Evolutionary conservation across 35 echinoderm and acorn worm species (phyloP), one percentile per base, ranked within the genome.

Genomic region (Lytechinus variegatus): DNA sequence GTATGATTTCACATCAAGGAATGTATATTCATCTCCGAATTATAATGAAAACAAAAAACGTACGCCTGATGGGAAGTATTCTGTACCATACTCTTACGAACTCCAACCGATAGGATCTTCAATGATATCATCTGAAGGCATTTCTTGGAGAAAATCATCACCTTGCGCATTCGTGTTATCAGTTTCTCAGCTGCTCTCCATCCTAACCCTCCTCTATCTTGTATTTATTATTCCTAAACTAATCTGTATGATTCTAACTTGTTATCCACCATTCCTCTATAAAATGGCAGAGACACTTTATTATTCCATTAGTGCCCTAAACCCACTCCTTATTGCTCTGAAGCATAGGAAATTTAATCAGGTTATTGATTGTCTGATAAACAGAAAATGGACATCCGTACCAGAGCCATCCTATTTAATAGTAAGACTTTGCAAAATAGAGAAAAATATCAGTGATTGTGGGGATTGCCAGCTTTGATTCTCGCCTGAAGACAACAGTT

Each of bases 181-280:
- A 52, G 27, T 55, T 19, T 55, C 52, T 54, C 92, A 93, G 21
- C 27, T 28, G 19, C 52, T 55, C 54, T 57, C 54, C 92, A 13
- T 93, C 92, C 53, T 93, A 53, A 27, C 54, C 92, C 10, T 93
- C 92, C 10, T 93, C 53, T 55, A 57, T 27, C 92, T 93, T 14
- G 53, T 54, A 10, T 3, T 33, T 16, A 55, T 57, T 27, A 13
- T 24, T 57, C 92, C 88, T 21, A 54, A 54, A 14, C 29, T 90
- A 14, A 10, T 54, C 92, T 93, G 53, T 55, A 29, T 10, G 28
- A 13, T 57, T 93, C 91, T 93, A 21, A 53, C 53, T 56, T 93
- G 9, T 10, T 93, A 54, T 21, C 52, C 92, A 29, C 54, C 9
- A 7, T 27, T 53, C n/a, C 9, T 57, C 92, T 57, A 93, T 54